These are phyloP conservation scores for Holothuria leucospilota DNA, from an alignment of 53 echinoderm and acorn worm species.

Conservation along the genomic window DNA sequence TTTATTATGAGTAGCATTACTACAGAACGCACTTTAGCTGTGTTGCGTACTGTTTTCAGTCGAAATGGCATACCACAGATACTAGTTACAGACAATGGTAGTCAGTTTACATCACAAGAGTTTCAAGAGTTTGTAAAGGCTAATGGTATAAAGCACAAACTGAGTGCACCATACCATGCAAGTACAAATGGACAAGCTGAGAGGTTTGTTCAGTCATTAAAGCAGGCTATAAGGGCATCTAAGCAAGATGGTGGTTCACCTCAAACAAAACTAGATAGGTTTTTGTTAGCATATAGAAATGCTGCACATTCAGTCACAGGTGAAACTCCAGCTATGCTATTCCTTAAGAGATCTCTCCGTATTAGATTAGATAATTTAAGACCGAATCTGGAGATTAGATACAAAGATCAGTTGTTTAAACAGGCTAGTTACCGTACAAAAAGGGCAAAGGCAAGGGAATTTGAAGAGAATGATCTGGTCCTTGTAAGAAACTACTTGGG, in stretches of 20 bases:
- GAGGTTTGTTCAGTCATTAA: too few relatives aligned
- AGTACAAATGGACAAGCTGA: too few relatives aligned
- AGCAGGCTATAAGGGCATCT: slow-evolving; percentile 25
- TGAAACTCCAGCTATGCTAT: slow-evolving; percentile 36
- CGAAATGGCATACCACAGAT: slow-evolving; percentile 52
- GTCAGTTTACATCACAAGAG: slow-evolving; percentile 40
- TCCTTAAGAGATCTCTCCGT: background rate
- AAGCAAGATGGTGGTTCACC: background rate
- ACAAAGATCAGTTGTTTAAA: too few relatives aligned
- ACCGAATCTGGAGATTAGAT: too few relatives aligned
- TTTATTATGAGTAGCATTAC: too few relatives aligned
- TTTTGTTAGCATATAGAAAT: slow-evolving; percentile 43
- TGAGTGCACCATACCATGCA: too few relatives aligned
- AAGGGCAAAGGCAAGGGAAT: too few relatives aligned
- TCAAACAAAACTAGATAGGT: slow-evolving; percentile 17
- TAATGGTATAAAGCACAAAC: slow-evolving; percentile 47
- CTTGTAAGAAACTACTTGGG: too few relatives aligned
- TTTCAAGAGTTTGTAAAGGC: slow-evolving; percentile 36
- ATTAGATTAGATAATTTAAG: background rate
- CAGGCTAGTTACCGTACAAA: too few relatives aligned
- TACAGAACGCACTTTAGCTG: slow-evolving; percentile 53
- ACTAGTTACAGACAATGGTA: slow-evolving; percentile 41
- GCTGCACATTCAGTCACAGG: slow-evolving; percentile 22
- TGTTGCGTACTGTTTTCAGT: slow-evolving; percentile 41
- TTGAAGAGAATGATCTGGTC: too few relatives aligned